Percentiles rank a stretch among this genome's conserved stretches.
Evolutionary conservation across 2,113 vertebrate species (phyloP).

Genomic region (Myocastor coypus): DNA sequence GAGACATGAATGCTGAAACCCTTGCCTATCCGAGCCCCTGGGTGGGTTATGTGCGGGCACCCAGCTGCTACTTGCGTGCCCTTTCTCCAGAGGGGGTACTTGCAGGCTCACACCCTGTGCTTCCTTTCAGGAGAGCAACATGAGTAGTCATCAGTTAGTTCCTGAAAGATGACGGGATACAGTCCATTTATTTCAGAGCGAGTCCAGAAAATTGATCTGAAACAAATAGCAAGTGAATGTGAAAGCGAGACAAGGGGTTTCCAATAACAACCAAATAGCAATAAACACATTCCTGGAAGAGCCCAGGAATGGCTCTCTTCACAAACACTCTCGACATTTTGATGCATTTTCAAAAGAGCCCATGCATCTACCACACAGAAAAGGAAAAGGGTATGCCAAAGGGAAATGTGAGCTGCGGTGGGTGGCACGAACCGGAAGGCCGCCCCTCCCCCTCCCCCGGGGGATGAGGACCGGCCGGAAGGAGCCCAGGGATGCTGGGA

Average conservation of each 20-base stretch:
- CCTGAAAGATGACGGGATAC: slow-evolving; percentile 72
- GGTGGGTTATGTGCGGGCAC: slow-evolving; percentile 61
- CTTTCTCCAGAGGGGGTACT: slow-evolving; percentile 44
- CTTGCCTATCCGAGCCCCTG: slow-evolving; percentile 51
- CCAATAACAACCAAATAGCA: slow-evolving; percentile 64
- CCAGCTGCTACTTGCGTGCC: slow-evolving; percentile 46
- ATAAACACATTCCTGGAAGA: slow-evolving; percentile 47
- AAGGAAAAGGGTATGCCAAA: neutral
- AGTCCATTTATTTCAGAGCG: slow-evolving; percentile 61
- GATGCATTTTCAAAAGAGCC: slow-evolving; percentile 54
- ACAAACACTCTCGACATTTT: slow-evolving; percentile 51
- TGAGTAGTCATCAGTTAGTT: slow-evolving; percentile 71
- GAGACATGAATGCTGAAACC: slow-evolving; percentile 72
- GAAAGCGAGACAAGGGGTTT: slow-evolving; percentile 71
- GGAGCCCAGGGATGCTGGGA: neutral
- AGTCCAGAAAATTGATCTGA: slow-evolving; percentile 72
- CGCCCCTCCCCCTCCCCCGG: neutral
- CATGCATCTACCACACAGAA: neutral
- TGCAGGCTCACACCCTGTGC: slow-evolving; percentile 60
- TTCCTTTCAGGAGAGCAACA: slow-evolving; percentile 70
- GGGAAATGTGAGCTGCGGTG: neutral
- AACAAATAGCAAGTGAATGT: slow-evolving; percentile 22
- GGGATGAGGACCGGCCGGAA: neutral
- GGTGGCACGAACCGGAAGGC: neutral
- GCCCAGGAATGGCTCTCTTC: slow-evolving; percentile 31